phyloP scores from a whole-genome alignment of 2,797 vertebrate genomes.

The Acanthornis magna region DNA sequence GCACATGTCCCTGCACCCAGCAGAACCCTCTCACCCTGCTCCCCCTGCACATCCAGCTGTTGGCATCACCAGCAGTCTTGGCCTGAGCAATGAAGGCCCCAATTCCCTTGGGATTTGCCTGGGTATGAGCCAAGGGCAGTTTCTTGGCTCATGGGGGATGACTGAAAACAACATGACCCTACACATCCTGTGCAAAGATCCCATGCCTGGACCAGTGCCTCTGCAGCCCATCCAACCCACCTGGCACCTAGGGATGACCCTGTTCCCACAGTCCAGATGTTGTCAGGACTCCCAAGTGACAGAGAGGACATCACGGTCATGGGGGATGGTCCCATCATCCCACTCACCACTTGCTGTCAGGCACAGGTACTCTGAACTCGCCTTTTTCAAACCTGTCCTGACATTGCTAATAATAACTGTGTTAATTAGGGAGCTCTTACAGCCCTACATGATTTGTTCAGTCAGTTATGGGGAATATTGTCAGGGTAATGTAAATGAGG shows the following conservation, averaged over 20 bases:
- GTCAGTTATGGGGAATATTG: neutral
- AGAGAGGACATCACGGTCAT: neutral
- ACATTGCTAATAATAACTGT: constrained; percentile 6
- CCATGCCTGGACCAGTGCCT: neutral
- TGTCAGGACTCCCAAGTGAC: neutral
- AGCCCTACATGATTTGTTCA: neutral
- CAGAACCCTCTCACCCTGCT: neutral
- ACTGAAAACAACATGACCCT: neutral
- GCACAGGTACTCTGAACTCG: neutral
- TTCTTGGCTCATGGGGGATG: neutral
- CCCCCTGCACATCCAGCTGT: neutral
- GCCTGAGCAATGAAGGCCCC: neutral
- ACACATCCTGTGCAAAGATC: neutral
- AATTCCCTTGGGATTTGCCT: neutral
- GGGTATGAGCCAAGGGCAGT: neutral
- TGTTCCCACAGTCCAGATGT: fast-evolving
- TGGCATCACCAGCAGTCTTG: neutral
- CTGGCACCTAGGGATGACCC: neutral
- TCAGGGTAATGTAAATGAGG: neutral
- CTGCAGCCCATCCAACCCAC: neutral
- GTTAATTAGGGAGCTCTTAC: constrained; percentile 24
- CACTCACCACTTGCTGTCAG: fast-evolving
- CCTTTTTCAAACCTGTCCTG: constrained; percentile 26
- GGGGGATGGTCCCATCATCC: neutral
- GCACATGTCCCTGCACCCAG: fast-evolving